Evolutionary conservation across 2,888 invertebrate species (phyloP), one percentile per base, ranked within the genome.

Genomic region (Lepidocyrtoides sp.): DNA sequence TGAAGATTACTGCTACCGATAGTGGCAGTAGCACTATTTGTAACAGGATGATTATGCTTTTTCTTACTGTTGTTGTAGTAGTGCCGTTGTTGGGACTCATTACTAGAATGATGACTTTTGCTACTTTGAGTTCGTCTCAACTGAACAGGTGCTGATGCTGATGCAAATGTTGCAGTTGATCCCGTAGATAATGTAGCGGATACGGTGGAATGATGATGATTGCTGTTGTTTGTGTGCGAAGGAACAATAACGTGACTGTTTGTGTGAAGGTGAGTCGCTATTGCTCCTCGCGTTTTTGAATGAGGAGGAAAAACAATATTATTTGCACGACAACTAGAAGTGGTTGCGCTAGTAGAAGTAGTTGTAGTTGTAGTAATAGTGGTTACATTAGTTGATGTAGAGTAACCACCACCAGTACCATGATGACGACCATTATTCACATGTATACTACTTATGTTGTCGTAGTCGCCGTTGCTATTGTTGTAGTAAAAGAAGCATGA

Each of bases 51-150:
- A n/a, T n/a, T n/a, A n/a, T n/a, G n/a, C n/a, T n/a, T n/a, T n/a
- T n/a, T n/a, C n/a, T 63, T 54, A 83, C 84, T 83, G 91, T 91
- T 88, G 88, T 89, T 84, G 69, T 54, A 63, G 88, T 88, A 83
- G 85, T 89, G 72, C 77, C 69, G 91, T 79, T 88, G 89, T 44
- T 89, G 91, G 77, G 89, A 29, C 82, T 88, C 91, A 81, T 87
- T 86, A 81, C 89, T 77, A 85, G 81, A 81, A 66, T 92, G 90
- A 57, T 92, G 92, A 91, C 92, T 92, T 83, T 92, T 93, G 51
- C 91, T 88, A 79, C 93, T 94, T 86, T 94, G 93, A 87, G 87
- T 93, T 86, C 94, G 93, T 94, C 93, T 92, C 92, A 94, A 92
- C 48, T 93, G 93, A 92, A 91, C 93, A 92, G 93, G 91, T 92